These are phyloP conservation scores for Lagodon rhomboides DNA, from an alignment of 2,797 vertebrate genomes.

Conservation along the genomic window DNA sequence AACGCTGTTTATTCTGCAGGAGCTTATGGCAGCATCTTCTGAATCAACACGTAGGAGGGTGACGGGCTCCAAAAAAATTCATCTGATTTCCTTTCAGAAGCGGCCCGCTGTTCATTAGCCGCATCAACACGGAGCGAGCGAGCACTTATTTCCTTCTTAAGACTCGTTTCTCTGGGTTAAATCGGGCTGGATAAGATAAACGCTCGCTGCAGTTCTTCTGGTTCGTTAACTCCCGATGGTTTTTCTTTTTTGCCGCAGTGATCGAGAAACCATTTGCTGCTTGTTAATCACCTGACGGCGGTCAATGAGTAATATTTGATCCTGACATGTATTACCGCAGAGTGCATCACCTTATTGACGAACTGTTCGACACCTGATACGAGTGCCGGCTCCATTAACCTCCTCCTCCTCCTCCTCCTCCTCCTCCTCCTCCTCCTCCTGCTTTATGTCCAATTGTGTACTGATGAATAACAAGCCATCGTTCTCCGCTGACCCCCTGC, in stretches of 20 bases:
- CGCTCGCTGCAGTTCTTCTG: slow-evolving; percentile 3
- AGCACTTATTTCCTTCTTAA: slow-evolving; percentile 35
- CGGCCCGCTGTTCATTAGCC: slow-evolving; percentile 66
- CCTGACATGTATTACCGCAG: slow-evolving; percentile 27
- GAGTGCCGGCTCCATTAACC: slow-evolving; percentile 46
- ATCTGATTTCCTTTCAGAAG: slow-evolving; percentile 69
- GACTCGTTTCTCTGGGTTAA: slow-evolving; percentile 37
- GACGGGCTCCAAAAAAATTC: slow-evolving; percentile 64
- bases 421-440: not conserved
- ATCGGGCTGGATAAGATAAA: slow-evolving; percentile 12
- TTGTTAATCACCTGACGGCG: slow-evolving; percentile 1
- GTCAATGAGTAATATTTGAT: slow-evolving; percentile 24
- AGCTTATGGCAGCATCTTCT: slow-evolving; percentile 76
- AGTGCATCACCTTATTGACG: slow-evolving; percentile 56
- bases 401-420: not conserved
- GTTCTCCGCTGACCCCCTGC: slow-evolving; percentile 46
- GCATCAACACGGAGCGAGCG: slow-evolving; percentile 44
- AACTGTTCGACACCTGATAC: slow-evolving; percentile 52
- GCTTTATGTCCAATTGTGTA: slow-evolving; percentile 50
- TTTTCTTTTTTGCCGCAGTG: not conserved
- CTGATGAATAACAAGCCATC: slow-evolving; percentile 59
- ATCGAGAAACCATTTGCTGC: slow-evolving; percentile 11
- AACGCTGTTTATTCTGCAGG: slow-evolving; percentile 67
- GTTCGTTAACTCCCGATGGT: not conserved
- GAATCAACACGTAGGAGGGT: slow-evolving; percentile 80